Base-by-base conservation (phyloP, 2,113 vertebrate genomes). In the Noctilio leporinus region DNA sequence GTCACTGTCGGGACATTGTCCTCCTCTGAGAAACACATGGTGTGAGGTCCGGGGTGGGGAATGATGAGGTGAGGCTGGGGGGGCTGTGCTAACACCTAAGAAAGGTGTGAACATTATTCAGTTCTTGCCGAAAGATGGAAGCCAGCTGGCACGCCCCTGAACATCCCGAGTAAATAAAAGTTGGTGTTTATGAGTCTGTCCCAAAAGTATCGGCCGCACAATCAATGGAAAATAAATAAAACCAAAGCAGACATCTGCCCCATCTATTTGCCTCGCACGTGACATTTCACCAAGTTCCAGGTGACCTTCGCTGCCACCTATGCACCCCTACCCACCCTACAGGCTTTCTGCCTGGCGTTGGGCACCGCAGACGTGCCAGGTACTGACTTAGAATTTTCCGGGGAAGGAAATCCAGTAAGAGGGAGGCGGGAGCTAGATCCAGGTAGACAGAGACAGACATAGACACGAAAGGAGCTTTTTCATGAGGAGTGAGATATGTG, bases 101-200 rank as follows among this genome's bases (percentile, higher is more conserved):
- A 55, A 14, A 33, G 12, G 28, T 45, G 30, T 7, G 22, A 77
- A 40, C 57, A 10, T 26, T 19, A 20, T 49, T 8, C 24, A 28
- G 9, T 30, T 64, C 19, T 24, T 65, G 57, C 15, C 47, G 16
- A 19, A 53, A 65, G 59, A 26, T 24, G 47, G 70, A 11, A 55
- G 75, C 14, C 62, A 43, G 76, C 88, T 67, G 62, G 35, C 47
- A 6, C 35, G 0, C 43, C 75, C 2, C 30, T 45, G 22, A 10
- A 35, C 38, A 35, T 9, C 6, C n/a, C 9, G 35, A 55, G 4
- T 8, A 19, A 24, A 10, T 45, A 7, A 22, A 72, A 57, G 67
- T 57, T 24, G 12, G 0, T 2, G n/a, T 7, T 1, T 51, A 2
- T 7, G n/a, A n/a, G n/a, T n/a, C n/a, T n/a, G n/a, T n/a, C n/a